Base-by-base conservation (phyloP, 2,797 vertebrate genomes). In the Enteromius unitaeniatus region DNA sequence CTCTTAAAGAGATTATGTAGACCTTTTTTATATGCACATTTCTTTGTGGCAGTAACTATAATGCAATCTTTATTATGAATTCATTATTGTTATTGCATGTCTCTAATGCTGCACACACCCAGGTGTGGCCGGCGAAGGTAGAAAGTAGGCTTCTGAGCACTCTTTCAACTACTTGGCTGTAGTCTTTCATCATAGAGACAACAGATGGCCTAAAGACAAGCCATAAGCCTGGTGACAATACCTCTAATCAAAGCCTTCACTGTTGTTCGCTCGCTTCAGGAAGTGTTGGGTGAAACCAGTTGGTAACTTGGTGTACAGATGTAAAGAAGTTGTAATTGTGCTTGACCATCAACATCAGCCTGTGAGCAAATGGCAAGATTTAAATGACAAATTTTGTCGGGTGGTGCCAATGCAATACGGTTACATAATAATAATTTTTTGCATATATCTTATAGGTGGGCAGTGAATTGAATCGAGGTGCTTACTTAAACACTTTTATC, bases 151-250 rank as follows among this genome's bases (percentile, higher is more conserved):
- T 47, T 72, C 55, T 19, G 60, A 28, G 15, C 11, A 23, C 45
- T 49, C 34, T 86, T 83, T 80, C 51, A 55, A 37, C 19, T 17
- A n/a, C 31, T 78, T 78, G 28, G 72, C 77, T 77, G 42, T 69
- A 64, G 34, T 74, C 49, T 79, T 65, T 69, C 28, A 40, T 70
- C 4, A 19, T 62, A 64, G 28, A 70, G 69, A 76, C 53, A 80
- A 75, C 86, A 88, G 83, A 85, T 87, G 87, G 83, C 62, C 74
- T 47, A 34, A 21, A 82, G 73, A 83, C 68, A 67, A 70, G 73
- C 69, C 58, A 42, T 75, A 82, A 51, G 64, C 55, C 64, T 64
- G 28, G 17, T 80, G 75, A 72, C 68, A 26, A 17, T 77, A 53
- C 49, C 21, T 51, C 76, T 82, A 76, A 86, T 76, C 67, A 55